A percentile compares a stretch with the other conserved stretches of the same genome.
Conservation (phyloP, 2,113 vertebrate species). For the Dolichallabes microphthalmus region DNA sequence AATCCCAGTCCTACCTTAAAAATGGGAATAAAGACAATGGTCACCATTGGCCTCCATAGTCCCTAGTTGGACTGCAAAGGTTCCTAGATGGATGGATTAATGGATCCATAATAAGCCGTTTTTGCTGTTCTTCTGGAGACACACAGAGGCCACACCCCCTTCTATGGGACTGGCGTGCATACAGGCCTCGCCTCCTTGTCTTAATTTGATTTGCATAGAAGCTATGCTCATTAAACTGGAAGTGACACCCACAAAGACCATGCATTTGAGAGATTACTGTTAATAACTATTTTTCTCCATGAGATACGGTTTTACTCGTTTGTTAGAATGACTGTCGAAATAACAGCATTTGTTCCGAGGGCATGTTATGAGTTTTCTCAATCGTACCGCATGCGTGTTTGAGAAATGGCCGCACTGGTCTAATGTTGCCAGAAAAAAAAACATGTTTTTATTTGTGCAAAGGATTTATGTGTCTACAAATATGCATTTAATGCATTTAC, state of each 20-base stretch:
- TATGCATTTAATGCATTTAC: background rate
- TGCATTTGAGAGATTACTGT: background rate
- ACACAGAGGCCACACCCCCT: background rate
- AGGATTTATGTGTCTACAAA: background rate
- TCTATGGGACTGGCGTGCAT: background rate
- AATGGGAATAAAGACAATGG: too few species aligned
- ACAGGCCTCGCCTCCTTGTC: background rate
- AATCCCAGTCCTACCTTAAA: too few species aligned
- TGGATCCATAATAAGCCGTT: background rate
- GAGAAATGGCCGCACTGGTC: background rate
- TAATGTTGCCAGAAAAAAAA: background rate
- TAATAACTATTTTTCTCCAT: background rate
- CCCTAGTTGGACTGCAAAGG: too few species aligned
- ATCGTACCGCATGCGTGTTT: background rate
- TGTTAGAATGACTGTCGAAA: background rate
- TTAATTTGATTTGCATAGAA: too few species aligned
- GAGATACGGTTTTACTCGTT: background rate
- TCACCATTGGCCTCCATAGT: too few species aligned
- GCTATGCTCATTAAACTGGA: background rate
- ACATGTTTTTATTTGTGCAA: background rate
- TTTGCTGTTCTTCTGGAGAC: background rate
- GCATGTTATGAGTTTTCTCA: slow-evolving; percentile 14
- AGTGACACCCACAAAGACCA: background rate
- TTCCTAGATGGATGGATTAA: too few species aligned
- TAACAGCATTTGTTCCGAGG: slow-evolving; percentile 1